Conservation (phyloP, 2,113 vertebrate genomes). For the Acanthisitta chloris region DNA sequence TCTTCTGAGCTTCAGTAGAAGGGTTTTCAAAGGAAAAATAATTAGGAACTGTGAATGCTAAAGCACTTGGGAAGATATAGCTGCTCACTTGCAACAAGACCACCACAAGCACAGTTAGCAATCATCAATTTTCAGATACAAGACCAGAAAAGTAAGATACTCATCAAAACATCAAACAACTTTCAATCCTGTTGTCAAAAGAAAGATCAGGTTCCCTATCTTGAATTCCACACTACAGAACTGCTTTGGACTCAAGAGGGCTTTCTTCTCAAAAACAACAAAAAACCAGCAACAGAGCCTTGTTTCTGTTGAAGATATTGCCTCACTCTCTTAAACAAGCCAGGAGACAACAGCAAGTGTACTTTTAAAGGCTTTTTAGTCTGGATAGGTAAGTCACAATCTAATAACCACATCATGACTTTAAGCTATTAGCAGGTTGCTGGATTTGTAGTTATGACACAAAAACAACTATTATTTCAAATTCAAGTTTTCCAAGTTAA, state of each 20-base stretch:
- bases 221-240: neutral
- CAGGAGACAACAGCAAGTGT: neutral
- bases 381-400: neutral
- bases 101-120: neutral
- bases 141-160: neutral
- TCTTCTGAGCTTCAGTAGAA: conserved; percentile 9
- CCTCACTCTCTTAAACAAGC: neutral
- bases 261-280: neutral
- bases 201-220: neutral
- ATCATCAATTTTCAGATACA: neutral
- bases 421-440: neutral
- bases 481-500: neutral
- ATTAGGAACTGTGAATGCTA: neutral
- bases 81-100: neutral
- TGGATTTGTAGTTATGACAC: neutral
- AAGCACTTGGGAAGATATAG: neutral
- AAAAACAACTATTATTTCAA: neutral
- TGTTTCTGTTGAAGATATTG: neutral
- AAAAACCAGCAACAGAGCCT: neutral
- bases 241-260: neutral
- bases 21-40: neutral
- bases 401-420: neutral
- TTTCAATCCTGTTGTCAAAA: neutral
- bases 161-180: neutral
- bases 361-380: neutral